These are phyloP conservation scores for Leptodactylus fuscus DNA, from an alignment of 2,113 vertebrate genomes.

Conservation along the genomic window DNA sequence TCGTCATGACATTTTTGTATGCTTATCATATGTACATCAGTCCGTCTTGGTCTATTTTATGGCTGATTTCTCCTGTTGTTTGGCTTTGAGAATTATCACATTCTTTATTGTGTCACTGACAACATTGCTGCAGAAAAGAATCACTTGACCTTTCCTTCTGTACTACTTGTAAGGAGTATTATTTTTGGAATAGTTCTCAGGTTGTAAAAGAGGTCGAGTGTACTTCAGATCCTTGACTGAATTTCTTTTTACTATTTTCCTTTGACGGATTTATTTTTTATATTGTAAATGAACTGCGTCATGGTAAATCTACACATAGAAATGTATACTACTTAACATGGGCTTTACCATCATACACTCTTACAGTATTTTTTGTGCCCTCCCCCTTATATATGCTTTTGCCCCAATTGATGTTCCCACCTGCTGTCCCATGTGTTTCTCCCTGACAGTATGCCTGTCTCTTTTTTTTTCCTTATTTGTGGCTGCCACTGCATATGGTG, in stretches of 20 bases:
- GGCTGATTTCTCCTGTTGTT: not conserved
- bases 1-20: too few species aligned
- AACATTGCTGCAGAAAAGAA: not conserved
- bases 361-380: too few species aligned
- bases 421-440: too few species aligned
- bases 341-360: too few species aligned
- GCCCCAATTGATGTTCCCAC: too few species aligned
- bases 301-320: too few species aligned
- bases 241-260: not conserved
- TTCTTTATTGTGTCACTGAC: conserved; percentile 22
- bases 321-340: too few species aligned
- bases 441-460: too few species aligned
- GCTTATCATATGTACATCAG: not conserved
- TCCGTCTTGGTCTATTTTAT: not conserved
- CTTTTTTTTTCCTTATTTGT: too few species aligned
- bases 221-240: not conserved
- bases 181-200: conserved; percentile 20
- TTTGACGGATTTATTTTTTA: not conserved
- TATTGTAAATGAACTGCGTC: too few species aligned
- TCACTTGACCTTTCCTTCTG: conserved; percentile 8
- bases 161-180: not conserved
- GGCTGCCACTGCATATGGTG: too few species aligned
- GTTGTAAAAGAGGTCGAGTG: not conserved
- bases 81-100: not conserved
- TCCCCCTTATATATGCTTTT: too few species aligned